Conservation (phyloP, 2,888 invertebrate genomes). For the Zele albiditarsus region DNA sequence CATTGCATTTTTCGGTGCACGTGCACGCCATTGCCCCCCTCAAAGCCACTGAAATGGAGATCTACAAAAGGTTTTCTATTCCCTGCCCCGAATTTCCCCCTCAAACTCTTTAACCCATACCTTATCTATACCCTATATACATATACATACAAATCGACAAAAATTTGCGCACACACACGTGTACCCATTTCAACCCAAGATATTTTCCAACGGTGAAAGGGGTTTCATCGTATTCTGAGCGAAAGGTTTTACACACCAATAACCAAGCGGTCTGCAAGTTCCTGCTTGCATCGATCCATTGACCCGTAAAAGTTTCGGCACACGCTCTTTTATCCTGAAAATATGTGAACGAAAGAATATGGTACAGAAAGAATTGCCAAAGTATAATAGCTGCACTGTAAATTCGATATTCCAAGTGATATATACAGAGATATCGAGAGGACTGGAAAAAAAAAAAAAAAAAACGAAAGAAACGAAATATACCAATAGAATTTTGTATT, state of each 20-base stretch:
- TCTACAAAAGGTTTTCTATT: slow-evolving; percentile 18
- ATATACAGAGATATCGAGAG: neutral
- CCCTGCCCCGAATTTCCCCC: neutral
- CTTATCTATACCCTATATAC: neutral
- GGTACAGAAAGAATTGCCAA: slow-evolving; percentile 13
- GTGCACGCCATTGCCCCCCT: slow-evolving; percentile 10
- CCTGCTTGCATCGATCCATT: slow-evolving; percentile 20
- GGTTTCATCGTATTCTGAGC: slow-evolving; percentile 16
- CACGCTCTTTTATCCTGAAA: slow-evolving; percentile 13
- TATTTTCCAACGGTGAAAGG: slow-evolving; percentile 9
- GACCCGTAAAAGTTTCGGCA: slow-evolving; percentile 27
- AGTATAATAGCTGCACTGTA: neutral
- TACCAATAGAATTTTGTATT: neutral
- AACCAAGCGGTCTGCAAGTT: slow-evolving; percentile 19
- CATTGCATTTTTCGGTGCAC: slow-evolving; percentile 20
- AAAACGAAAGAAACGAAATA: neutral
- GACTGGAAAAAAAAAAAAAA: neutral
- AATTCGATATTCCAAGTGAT: neutral
- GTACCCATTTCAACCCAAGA: neutral
- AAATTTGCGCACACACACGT: neutral
- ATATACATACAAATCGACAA: neutral
- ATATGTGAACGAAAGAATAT: neutral
- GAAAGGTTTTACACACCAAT: slow-evolving; percentile 27
- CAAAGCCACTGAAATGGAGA: slow-evolving; percentile 11
- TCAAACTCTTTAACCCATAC: neutral